Evolutionary conservation across 2,113 vertebrate species (phyloP).

Genomic region (Pontoporia blainvillei): DNA sequence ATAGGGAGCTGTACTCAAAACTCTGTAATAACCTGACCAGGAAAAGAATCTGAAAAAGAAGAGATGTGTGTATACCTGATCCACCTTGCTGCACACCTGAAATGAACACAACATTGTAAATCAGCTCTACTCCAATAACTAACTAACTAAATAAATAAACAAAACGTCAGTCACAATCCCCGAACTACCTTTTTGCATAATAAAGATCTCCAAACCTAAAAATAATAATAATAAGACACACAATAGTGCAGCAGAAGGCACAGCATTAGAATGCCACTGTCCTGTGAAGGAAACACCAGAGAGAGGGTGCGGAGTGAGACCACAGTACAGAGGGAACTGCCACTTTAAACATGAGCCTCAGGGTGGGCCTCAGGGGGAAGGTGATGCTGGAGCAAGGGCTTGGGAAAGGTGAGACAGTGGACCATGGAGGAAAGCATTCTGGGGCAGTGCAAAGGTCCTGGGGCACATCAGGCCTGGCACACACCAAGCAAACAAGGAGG

Average conservation of each 20-base stretch:
- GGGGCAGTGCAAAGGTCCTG: not conserved
- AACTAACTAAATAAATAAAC: not conserved
- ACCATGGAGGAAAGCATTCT: not conserved
- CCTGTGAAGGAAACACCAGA: not conserved
- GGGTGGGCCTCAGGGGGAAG: not conserved
- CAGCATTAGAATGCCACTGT: not conserved
- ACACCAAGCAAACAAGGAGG: too few species aligned
- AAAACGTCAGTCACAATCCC: not conserved
- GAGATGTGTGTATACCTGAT: too few species aligned
- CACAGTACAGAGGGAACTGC: too few species aligned
- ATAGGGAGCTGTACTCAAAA: too few species aligned
- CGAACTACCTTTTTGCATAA: not conserved
- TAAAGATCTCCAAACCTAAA: not conserved
- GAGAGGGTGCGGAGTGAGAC: not conserved
- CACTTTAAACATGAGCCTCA: not conserved
- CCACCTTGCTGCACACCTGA: too few species aligned
- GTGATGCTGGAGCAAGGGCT: not conserved
- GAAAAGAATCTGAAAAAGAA: too few species aligned
- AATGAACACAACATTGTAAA: too few species aligned
- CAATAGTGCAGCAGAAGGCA: too few species aligned
- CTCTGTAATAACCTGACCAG: too few species aligned
- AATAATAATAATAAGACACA: not conserved
- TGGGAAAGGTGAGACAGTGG: not conserved
- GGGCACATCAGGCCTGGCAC: not conserved
- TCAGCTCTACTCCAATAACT: too few species aligned